Conservation (phyloP, 2,888 invertebrate genomes). For the Caradrina kadenii region DNA sequence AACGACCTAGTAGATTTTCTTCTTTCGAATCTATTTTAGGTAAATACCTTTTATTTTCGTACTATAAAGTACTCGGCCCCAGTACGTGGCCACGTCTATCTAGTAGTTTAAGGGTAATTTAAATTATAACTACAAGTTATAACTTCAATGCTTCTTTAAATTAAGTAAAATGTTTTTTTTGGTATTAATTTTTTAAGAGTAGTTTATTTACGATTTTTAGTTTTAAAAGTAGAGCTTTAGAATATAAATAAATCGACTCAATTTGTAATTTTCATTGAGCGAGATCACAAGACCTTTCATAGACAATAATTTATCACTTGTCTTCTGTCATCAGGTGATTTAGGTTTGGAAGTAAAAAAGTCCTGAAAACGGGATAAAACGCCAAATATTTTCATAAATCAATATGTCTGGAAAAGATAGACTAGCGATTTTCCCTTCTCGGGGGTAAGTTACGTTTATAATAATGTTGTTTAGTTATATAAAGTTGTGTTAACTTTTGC, state of each 20-base stretch:
- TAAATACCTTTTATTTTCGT: no score
- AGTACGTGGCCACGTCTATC: no score
- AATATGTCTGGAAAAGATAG: constrained; percentile 97
- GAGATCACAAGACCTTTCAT: constrained; percentile 89
- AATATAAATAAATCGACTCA: constrained; percentile 23
- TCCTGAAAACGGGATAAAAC: constrained; percentile 81
- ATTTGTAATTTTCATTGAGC: constrained; percentile 49
- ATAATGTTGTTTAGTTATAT: constrained; percentile 23
- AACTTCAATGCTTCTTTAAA: not conserved
- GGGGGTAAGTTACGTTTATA: constrained; percentile 94
- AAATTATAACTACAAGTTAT: no score
- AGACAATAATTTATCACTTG: constrained; percentile 86
- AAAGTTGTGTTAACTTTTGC: constrained; percentile 55
- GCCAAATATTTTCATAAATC: constrained; percentile 77
- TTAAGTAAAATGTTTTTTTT: not conserved
- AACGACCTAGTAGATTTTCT: no score
- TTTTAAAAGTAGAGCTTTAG: not conserved
- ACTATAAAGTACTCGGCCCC: no score
- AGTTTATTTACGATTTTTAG: not conserved
- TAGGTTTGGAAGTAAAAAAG: constrained; percentile 81
- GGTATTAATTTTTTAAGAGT: not conserved
- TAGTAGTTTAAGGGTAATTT: no score
- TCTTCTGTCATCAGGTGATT: constrained; percentile 90
- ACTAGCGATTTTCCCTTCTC: constrained; percentile 97
- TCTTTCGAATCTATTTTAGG: no score